These are phyloP conservation scores for Nibea albiflora DNA, from an alignment of 2,113 vertebrate species.

Conservation along the genomic window DNA sequence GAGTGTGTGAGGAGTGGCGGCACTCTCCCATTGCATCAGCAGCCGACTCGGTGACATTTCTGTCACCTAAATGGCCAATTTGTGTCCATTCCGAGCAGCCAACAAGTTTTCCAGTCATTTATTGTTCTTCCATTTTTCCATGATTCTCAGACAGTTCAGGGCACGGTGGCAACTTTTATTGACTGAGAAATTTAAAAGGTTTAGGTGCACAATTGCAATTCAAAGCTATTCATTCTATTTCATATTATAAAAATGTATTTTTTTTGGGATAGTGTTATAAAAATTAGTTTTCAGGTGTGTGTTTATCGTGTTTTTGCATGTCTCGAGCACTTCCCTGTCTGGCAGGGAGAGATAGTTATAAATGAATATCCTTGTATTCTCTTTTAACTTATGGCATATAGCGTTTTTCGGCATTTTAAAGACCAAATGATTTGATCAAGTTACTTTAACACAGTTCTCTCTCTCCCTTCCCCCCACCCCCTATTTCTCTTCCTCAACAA, in stretches of 20 bases:
- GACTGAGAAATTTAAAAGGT: background rate
- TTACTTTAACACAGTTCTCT: background rate
- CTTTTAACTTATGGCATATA: background rate
- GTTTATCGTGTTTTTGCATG: too few species aligned
- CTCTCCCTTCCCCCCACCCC: background rate
- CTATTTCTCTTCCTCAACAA: background rate
- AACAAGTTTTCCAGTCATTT: conserved; percentile 2
- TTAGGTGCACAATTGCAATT: too few species aligned
- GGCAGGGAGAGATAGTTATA: too few species aligned
- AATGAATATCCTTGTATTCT: too few species aligned
- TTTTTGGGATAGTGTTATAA: too few species aligned
- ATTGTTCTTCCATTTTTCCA: background rate
- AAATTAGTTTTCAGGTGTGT: too few species aligned
- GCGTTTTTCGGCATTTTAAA: background rate
- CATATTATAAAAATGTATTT: background rate
- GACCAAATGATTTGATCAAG: background rate
- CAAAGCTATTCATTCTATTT: background rate
- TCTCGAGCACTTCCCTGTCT: too few species aligned
- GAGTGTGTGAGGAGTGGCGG: background rate
- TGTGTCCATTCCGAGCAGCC: background rate
- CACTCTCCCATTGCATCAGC: background rate
- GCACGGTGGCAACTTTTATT: too few species aligned
- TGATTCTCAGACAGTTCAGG: background rate
- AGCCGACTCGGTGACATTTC: background rate
- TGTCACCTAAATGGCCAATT: conserved; percentile 31